Conservation (phyloP, 53 echinoderm and acorn worm genomes). For the Echinometra lucunter region DNA sequence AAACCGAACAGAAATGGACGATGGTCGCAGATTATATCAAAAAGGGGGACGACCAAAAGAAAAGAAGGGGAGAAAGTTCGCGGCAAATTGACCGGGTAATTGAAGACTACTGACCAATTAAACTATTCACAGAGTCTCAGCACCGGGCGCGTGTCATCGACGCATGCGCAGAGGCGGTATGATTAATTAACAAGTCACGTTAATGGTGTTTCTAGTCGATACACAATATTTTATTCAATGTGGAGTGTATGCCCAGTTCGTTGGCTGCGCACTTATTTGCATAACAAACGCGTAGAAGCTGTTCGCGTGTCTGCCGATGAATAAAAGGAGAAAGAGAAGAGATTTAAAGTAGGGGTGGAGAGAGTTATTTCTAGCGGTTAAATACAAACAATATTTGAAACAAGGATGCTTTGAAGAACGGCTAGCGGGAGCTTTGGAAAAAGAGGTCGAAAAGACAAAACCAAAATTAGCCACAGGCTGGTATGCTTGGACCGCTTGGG, state of each 20-base stretch:
- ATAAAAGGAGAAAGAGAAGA: background rate
- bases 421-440: background rate
- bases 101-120: conserved; percentile 52
- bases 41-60: background rate
- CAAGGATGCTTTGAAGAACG: background rate
- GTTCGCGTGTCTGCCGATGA: conserved; percentile 31
- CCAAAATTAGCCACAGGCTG: conserved; percentile 9
- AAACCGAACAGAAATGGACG: conserved; percentile 45
- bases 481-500: conserved; percentile 23
- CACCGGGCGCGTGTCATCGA: conserved; percentile 56
- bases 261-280: conserved; percentile 55
- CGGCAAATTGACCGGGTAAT: conserved; percentile 66
- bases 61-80: conserved; percentile 31
- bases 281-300: conserved; percentile 48
- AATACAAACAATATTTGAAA: conserved; percentile 45
- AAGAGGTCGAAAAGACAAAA: conserved; percentile 46
- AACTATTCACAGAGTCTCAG: conserved; percentile 14
- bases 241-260: background rate
- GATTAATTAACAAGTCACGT: conserved; percentile 39
- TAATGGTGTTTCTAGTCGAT: conserved; percentile 17
- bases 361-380: conserved; percentile 41
- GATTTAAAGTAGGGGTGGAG: background rate
- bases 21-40: background rate
- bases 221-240: no score
- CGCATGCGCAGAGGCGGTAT: conserved; percentile 55